Evolutionary conservation across 1,140 invertebrate species (phyloP), one percentile per base, ranked within the genome.

Genomic region (Papilio polyxenes): DNA sequence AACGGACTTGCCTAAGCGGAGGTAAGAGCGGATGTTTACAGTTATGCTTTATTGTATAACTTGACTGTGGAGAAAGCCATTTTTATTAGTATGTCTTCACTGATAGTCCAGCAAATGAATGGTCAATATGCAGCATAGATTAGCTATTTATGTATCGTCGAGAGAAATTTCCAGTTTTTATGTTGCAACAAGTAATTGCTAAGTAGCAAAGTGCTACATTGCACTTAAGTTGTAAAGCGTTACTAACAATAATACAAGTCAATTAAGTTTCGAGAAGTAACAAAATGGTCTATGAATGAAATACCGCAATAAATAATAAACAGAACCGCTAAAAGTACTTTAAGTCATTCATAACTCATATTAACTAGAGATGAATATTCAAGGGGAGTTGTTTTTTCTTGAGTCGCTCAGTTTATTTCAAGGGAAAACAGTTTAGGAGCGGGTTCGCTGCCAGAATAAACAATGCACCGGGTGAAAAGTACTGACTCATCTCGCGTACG

Each of bases 21-120:
- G 92, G 92, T 94, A 93, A 94, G 91, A 91, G 87, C 89, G 91
- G 89, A 93, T 93, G 89, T 93, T 94, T 91, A 94, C 93, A 92
- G 92, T 93, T 94, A 94, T 89, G 88, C 85, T 89, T 86, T 92
- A 92, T 94, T 93, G 92, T 94, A 90, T 94, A 94, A 94, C 87
- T 85, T 87, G 75, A 81, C 82, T 78, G 83, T 79, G 87, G 92
- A 87, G 92, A 93, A 92, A 94, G 91, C 91, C 84, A 83, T 87
- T 82, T 81, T 83, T 79, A 48, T 23, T 82, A 72, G 49, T 53
- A 77, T 77, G 75, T 77, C 75, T 77, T 51, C 13, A 53, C 56
- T 77, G 75, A 77, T 53, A 53, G 49, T 37, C 4, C 23, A 23
- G 74, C 10, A n/a, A 77, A 51, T 77, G 44, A 23, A 76, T 53